Evolutionary conservation across 2,113 vertebrate genomes (phyloP), one percentile per base, ranked within the genome.

Genomic region (Hippocampus zosterae): DNA sequence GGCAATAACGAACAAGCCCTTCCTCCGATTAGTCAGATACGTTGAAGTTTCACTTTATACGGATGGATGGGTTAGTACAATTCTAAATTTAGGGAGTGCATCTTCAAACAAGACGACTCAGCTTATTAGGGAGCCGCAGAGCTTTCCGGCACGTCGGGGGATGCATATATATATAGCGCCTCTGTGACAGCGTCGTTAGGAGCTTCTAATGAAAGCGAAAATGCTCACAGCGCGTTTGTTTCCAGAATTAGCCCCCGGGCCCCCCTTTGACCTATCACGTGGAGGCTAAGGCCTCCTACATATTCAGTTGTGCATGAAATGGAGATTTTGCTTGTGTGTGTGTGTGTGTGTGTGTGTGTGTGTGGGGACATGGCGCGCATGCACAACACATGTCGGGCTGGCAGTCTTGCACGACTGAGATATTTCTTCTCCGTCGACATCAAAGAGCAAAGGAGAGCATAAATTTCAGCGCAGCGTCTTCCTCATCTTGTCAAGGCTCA

Each of bases 201-300:
- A 90, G 85, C 82, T 84, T 83, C 76, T 87, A 87, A 88, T 89
- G 91, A 93, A 92, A 93, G 84, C 69, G 69, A 88, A 93, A 89
- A 92, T 79, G 73, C 78, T 79, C 52, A 70, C 75, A 79, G 74
- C 74, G 82, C 73, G 69, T 60, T 70, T 60, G 74, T 85, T 83
- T 85, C 92, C 91, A 88, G 92, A 92, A 94, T 94, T 94, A 94
- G 93, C 52, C 88, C 85, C 87, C 79, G 59, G 69, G 89, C 85
- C 42, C 84, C 84, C 88, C 85, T 80, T 53, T 66, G 57, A 86
- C 70, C 87, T 80, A 78, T 87, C 87, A 82, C 92, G 80, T 84
- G 85, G 77, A 90, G 82, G 65, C 80, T 74, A 81, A 72, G 77
- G 69, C 76, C 78, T 3, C 40, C 73, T 57, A 3, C 77, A 88